Evolutionary conservation across 1,140 invertebrate species (phyloP).

Genomic region (Coelopa frigida): DNA sequence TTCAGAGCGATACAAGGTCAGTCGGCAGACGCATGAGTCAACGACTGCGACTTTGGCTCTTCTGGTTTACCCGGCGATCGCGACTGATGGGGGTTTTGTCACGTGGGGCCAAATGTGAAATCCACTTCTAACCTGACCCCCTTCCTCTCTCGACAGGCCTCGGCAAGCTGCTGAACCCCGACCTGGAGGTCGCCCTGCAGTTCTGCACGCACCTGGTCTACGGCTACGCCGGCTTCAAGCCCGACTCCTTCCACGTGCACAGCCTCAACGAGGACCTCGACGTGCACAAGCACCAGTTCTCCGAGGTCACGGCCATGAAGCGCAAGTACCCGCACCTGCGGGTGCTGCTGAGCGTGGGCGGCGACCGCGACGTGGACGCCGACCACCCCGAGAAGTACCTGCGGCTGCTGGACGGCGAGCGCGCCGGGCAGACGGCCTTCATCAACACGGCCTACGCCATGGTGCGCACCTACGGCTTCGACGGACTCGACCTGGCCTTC

Average conservation of each 20-base stretch:
- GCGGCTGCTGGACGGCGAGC: slow-evolving; percentile 57
- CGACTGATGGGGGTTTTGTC: no score
- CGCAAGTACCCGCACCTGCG: slow-evolving; percentile 62
- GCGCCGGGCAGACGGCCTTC: slow-evolving; percentile 61
- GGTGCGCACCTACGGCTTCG: slow-evolving; percentile 67
- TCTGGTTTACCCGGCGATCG: no score
- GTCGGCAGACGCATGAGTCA: no score
- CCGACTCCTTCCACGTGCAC: slow-evolving; percentile 59
- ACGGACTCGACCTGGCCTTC: slow-evolving; percentile 78
- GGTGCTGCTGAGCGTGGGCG: slow-evolving; percentile 68
- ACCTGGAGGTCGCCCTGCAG: slow-evolving; percentile 63
- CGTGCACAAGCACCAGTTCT: slow-evolving; percentile 63
- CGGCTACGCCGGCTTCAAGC: slow-evolving; percentile 71
- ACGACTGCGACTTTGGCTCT: no score
- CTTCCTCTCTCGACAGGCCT: slow-evolving; percentile 52
- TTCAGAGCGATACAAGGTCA: no score
- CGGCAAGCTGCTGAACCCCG: slow-evolving; percentile 66
- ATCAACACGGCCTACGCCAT: slow-evolving; percentile 62
- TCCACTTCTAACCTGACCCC: neutral
- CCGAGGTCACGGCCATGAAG: slow-evolving; percentile 62
- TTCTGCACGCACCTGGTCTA: slow-evolving; percentile 83
- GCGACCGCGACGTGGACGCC: slow-evolving; percentile 57
- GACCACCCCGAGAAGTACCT: slow-evolving; percentile 41
- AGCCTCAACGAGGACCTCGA: slow-evolving; percentile 65
- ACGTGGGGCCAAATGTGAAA: no score